Base-by-base conservation (phyloP, 2,888 invertebrate species). In the Mythimna pallens region DNA sequence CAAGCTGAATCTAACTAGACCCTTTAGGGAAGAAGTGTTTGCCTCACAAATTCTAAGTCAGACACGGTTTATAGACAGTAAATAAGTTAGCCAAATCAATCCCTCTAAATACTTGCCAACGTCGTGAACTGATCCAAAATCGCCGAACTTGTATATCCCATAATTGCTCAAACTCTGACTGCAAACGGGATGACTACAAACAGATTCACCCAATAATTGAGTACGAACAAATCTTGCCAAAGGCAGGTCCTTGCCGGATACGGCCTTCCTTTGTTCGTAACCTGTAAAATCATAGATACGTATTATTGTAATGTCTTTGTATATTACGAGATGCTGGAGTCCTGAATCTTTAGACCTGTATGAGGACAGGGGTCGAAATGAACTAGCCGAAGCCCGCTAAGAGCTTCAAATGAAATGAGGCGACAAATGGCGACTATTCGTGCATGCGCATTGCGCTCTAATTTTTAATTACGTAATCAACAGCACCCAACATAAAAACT, bases 51-150 rank as follows among this genome's bases (percentile, higher is more conserved):
- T 47, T 47, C 47, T 47, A 17, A 17, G 47, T 47, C 17, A 47
- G 17, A 47, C 17, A 12, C 2, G 12, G 10, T 47, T 17, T 6
- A 20, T 7, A 47, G 6, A 17, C 47, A 14, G 14, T 47, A 14
- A 14, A 5, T 14, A 43, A 43, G 14, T 47, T 20, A 58, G 3
- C 12, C 2, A 30, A 57, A 55, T 25, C 17, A 12, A 14, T 14
- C 6, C 55, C 3, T 58, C n/a, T n/a, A 2, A 34, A 66, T 57
- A 69, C 73, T 80, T 73, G 89, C 92, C 87, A 47, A 88, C 86
- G 63, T 92, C 92, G 25, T 90, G 89, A 22, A 86, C 64, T 9
- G 88, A 84, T 9, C 83, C 71, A 2, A 87, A 55, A 47, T 92
- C 92, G 2, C 57, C 78, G 36, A 70, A 74, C 12, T 83, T 55